Base-by-base conservation (phyloP, 2,113 vertebrate species). In the Alectura lathami region DNA sequence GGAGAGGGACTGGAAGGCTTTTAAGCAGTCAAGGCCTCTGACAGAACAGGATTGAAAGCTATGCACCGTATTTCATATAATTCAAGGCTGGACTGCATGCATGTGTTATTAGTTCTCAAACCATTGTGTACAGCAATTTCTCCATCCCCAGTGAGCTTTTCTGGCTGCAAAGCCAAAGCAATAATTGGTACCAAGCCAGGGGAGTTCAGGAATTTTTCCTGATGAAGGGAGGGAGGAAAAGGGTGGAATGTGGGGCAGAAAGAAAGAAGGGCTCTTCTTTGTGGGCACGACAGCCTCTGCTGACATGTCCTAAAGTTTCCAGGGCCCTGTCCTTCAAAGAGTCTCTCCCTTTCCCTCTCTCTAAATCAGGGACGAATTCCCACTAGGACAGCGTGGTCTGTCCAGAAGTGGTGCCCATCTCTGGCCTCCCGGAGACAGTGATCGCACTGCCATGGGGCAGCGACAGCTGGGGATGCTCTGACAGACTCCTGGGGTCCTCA, bases 141-240 rank as follows among this genome's bases (percentile, higher is more conserved):
- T 88, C 43, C 66, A 72, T 90, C 85, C 83, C 79, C 83, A 95
- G 91, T 10, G 48, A 95, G 79, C 73, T 83, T 86, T 93, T 91
- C 90, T 91, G 94, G 73, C 80, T 72, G 60, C 53, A 70, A 96
- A 50, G 79, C 83, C 93, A 76, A 68, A 91, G 83, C 40, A 94
- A 96, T 78, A 75, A 64, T 75, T 96, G 92, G 88, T 91, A 73
- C 43, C 0, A 1, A 90, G 93, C 92, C 95, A 97, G 88, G 75
- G 83, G 51, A 90, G 73, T 96, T 94, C 53, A 94, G 77, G 90
- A 95, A 91, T 97, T 95, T 96, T 93, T 96, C 50, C 36, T 84
- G 76, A 95, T 57, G 43, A 45, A 80, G 29, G 32, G 63, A 90
- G n/a, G 64, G 59, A 87, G 72, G 38, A 56, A 36, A 36, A 64